A percentile compares a stretch with the other conserved stretches of the same genome.
These are phyloP conservation scores for Halocynthia roretzi DNA, from an alignment of 23 tunicate species.

Conservation along the genomic window DNA sequence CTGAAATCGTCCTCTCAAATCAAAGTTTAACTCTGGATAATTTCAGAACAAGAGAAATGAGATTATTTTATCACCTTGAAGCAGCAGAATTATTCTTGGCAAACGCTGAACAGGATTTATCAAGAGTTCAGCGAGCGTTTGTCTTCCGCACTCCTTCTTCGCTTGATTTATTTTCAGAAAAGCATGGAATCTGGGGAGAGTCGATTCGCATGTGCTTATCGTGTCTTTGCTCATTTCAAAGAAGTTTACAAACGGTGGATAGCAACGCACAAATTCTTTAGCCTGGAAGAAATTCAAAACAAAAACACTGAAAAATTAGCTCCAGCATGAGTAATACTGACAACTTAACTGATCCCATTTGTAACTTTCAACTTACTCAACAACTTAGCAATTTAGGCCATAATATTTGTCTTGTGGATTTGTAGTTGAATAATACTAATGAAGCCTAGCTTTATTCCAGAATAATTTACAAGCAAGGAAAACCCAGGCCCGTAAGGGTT, in stretches of 20 bases:
- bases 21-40: no score
- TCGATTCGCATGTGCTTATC: slow-evolving; percentile 47
- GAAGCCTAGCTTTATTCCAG: no score
- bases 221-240: slow-evolving; percentile 78
- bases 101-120: slow-evolving; percentile 90
- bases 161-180: slow-evolving; percentile 94
- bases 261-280: slow-evolving; percentile 64
- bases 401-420: no score
- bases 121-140: slow-evolving; percentile 79
- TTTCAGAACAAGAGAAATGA: neutral
- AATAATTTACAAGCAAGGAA: no score
- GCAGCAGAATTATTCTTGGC: slow-evolving; percentile 74
- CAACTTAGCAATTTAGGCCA: no score
- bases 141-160: slow-evolving; percentile 86
- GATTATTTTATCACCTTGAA: slow-evolving; percentile 45
- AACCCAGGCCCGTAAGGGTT: no score
- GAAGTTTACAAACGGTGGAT: slow-evolving; percentile 91
- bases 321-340: no score
- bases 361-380: no score
- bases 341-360: no score
- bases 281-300: slow-evolving; percentile 37
- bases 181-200: slow-evolving; percentile 81
- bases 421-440: no score
- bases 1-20: no score
- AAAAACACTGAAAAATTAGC: neutral